Conservation (phyloP, 2,888 invertebrate species). For the Drosophila cracens region DNA sequence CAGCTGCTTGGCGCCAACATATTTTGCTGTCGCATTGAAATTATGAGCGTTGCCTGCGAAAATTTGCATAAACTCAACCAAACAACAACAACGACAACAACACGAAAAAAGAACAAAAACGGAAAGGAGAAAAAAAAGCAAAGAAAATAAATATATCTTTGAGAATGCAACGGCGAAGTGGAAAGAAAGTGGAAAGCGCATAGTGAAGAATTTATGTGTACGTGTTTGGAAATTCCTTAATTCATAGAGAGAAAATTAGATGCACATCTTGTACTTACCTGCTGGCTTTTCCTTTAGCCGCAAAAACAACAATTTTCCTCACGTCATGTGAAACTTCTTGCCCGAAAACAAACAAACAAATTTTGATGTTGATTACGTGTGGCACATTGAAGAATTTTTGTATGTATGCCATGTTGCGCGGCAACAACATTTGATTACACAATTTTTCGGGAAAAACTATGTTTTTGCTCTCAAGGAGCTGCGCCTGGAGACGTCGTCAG, state of each 20-base stretch:
- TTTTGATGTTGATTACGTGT: constrained; percentile 45
- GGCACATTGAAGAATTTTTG: constrained; percentile 45
- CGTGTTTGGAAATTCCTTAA: constrained; percentile 72
- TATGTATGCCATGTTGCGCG: constrained; percentile 16
- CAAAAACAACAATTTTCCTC: constrained; percentile 52
- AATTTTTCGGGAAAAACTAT: constrained; percentile 49
- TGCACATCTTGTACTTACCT: constrained; percentile 42
- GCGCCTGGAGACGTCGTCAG: constrained; percentile 29
- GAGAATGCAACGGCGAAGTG: constrained; percentile 39
- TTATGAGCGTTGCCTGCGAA: constrained; percentile 68
- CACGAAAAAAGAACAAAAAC: constrained; percentile 12
- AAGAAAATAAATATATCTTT: constrained; percentile 26
- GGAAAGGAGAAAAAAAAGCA: constrained; percentile 23
- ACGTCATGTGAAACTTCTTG: constrained; percentile 63
- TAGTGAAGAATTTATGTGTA: constrained; percentile 59
- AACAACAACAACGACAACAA: background rate
- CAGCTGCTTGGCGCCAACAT: constrained; percentile 70
- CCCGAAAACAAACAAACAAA: constrained; percentile 21
- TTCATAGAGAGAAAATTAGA: constrained; percentile 27
- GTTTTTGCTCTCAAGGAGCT: constrained; percentile 25
- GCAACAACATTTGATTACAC: constrained; percentile 67
- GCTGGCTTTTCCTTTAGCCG: constrained; percentile 39
- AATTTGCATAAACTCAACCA: constrained; percentile 68
- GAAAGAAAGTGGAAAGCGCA: constrained; percentile 55
- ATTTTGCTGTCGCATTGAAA: constrained; percentile 75